Evolutionary conservation across 2,113 vertebrate species (phyloP).

Genomic region (Cisticola juncidis): DNA sequence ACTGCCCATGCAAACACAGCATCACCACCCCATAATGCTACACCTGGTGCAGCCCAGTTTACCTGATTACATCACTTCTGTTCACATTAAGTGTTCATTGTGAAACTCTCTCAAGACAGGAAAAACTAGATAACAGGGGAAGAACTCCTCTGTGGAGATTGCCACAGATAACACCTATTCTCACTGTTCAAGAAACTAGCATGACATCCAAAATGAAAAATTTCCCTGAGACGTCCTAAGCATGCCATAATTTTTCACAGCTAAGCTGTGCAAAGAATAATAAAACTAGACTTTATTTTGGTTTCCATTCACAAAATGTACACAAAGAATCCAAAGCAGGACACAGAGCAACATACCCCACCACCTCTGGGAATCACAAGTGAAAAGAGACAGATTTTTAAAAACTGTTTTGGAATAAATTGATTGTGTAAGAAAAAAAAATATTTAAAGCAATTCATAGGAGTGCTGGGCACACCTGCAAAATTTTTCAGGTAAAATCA

Average conservation of each 20-base stretch:
- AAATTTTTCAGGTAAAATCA: background rate
- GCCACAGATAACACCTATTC: background rate
- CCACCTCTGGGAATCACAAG: background rate
- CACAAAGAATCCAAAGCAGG: background rate
- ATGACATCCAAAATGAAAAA: background rate
- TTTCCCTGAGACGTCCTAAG: background rate
- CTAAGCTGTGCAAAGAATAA: background rate
- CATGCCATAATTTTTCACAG: background rate
- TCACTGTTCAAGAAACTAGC: background rate
- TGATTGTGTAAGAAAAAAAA: background rate
- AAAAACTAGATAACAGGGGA: conserved; percentile 40
- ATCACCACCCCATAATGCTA: background rate
- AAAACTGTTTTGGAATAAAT: background rate
- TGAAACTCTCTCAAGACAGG: conserved; percentile 28
- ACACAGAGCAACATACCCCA: background rate
- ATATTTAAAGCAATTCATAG: background rate
- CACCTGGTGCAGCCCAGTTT: background rate
- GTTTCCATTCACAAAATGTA: background rate
- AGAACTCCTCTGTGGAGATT: background rate
- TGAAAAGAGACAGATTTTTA: background rate
- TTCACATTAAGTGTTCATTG: background rate
- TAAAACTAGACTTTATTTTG: background rate
- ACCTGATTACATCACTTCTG: background rate
- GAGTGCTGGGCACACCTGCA: background rate
- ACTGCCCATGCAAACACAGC: background rate